Evolutionary conservation across 2,888 invertebrate species (phyloP), one percentile per base, ranked within the genome.

Genomic region (Lasioglossum leucozonium): DNA sequence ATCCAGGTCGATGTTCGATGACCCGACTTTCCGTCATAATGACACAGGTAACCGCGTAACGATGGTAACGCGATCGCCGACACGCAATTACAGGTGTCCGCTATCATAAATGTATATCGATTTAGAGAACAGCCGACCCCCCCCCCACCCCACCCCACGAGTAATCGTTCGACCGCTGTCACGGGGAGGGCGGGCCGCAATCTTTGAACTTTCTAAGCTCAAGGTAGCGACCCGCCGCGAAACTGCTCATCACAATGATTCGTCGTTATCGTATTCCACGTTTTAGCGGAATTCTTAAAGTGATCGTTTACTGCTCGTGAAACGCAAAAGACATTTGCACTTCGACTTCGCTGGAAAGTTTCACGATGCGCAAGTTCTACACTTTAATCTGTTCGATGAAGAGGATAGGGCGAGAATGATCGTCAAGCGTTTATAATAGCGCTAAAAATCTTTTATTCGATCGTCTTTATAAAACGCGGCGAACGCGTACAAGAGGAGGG

Each of bases 1-100:
- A 92, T 94, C 93, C 94, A 92, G 94, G 94, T 95, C 92, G 82
- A 40, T 71, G 84, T 72, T 81, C 81, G 79, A 72, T 91, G 91
- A 93, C 92, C 91, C 82, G 44, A 74, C 69, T 26, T 71, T 65
- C 16, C 67, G 71, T 73, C 62, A 55, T 30, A 55, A 47, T 65
- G 51, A 67, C 30, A 62, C 6, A n/a, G 18, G 13, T n/a, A 37
- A 55, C 30, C 30, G 16, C n/a, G 73, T 37, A 16, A 44, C 16
- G 13, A 11, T 26, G 71, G 34, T 42, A 51, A 51, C 34, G 34
- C 18, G 18, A 73, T 44, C 26, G 13, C 8, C 8, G 26, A 0
- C 34, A 8, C 30, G 44, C 26, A 37, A 71, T 58, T 26, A n/a
- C 81, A 80, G 47, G 58, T 71, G 69, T 11, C 13, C 4, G 71